These are phyloP conservation scores for Drosophila melanocephala DNA, from an alignment of 2,888 invertebrate genomes.

Conservation along the genomic window DNA sequence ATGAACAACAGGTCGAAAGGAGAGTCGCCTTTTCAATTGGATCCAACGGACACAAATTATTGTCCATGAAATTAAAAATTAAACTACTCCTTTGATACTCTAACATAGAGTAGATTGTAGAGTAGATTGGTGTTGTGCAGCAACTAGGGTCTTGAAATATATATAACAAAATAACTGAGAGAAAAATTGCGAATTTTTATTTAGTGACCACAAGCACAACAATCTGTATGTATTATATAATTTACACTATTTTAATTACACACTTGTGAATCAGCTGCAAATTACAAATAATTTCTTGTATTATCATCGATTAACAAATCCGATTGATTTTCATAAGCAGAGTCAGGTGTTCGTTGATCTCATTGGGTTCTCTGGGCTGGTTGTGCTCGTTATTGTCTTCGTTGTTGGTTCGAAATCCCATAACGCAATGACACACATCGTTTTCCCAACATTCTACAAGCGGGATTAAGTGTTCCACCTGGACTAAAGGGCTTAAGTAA, in stretches of 20 bases:
- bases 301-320: neutral
- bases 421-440: rapidly evolving
- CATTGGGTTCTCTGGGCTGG: no score
- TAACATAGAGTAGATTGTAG: neutral
- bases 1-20: conserved; percentile 35
- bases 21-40: conserved; percentile 28
- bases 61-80: neutral
- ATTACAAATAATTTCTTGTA: neutral
- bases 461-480: no score
- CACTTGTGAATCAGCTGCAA: neutral
- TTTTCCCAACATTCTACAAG: no score
- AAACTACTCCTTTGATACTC: neutral
- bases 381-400: no score
- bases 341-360: no score
- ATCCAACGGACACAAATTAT: conserved; percentile 8
- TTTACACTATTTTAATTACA: neutral
- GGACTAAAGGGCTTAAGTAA: no score
- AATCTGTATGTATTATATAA: neutral
- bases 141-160: neutral
- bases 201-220: no score
- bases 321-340: no score
- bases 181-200: neutral
- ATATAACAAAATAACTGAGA: neutral
- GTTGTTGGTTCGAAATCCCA: rapidly evolving
- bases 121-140: neutral